These are phyloP conservation scores for Drosophila eugracilis DNA, from an alignment of 1,140 invertebrate genomes.

Conservation along the genomic window DNA sequence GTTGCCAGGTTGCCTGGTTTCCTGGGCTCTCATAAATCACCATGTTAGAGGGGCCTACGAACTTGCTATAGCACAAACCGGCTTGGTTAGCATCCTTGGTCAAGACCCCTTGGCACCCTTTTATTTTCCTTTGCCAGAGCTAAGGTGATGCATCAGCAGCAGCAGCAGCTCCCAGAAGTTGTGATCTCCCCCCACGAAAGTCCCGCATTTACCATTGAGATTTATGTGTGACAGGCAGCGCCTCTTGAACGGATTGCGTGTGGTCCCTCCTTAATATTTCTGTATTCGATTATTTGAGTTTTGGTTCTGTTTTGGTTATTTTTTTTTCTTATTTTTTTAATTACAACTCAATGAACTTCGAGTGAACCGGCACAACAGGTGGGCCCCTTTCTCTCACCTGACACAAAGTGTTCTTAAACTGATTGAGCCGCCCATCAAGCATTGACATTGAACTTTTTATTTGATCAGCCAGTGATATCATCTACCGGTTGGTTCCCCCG, in stretches of 20 bases:
- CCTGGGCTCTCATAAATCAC: constrained; percentile 67
- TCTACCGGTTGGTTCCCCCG: constrained; percentile 23
- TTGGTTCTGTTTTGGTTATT: background rate
- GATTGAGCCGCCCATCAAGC: constrained; percentile 50
- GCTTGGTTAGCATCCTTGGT: constrained; percentile 57
- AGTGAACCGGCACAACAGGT: constrained; percentile 72
- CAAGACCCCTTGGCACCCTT: constrained; percentile 64
- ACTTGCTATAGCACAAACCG: constrained; percentile 40
- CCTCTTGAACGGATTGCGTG: constrained; percentile 55
- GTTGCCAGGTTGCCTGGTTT: constrained; percentile 23
- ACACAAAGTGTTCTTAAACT: constrained; percentile 57
- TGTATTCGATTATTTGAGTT: constrained; percentile 20
- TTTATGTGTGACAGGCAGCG: constrained; percentile 72
- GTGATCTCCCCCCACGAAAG: constrained; percentile 9
- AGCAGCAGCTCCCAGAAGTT: constrained; percentile 41
- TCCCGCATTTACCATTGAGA: constrained; percentile 65
- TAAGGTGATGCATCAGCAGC: constrained; percentile 62
- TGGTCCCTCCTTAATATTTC: constrained; percentile 51
- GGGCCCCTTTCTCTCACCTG: constrained; percentile 54
- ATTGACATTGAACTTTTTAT: constrained; percentile 76
- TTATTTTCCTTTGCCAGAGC: constrained; percentile 30
- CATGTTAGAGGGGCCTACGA: constrained; percentile 57
- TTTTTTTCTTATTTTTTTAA: constrained; percentile 43
- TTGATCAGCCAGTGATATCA: constrained; percentile 56
- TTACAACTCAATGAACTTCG: constrained; percentile 80